phyloP scores from a whole-genome alignment of 2,888 invertebrate genomes.

The Synanthedon tipuliformis region DNA sequence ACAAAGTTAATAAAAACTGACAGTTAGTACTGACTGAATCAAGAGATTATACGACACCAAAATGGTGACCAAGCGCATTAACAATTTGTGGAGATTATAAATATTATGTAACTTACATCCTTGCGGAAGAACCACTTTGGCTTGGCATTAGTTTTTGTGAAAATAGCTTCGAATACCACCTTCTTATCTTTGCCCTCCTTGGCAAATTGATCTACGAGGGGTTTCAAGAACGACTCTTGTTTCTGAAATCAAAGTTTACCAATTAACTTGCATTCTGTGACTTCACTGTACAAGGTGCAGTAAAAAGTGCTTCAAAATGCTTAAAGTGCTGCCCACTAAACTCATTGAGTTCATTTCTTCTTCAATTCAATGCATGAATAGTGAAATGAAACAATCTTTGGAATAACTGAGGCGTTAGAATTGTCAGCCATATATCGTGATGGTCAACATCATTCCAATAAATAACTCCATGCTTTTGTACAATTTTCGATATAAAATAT shows the following conservation, averaged over 20 bases:
- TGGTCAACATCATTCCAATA: conserved; percentile 32
- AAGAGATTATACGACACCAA: no score
- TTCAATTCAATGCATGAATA: conserved; percentile 44
- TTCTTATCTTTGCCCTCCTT: conserved; percentile 97
- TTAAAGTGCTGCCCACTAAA: conserved; percentile 51
- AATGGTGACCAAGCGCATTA: no score
- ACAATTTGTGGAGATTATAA: neutral
- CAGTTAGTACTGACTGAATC: no score
- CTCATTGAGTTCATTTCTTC: conserved; percentile 10
- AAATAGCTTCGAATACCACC: conserved; percentile 92
- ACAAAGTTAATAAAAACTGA: neutral
- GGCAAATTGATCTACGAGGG: conserved; percentile 92
- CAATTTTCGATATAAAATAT: conserved; percentile 34
- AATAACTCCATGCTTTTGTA: conserved; percentile 61
- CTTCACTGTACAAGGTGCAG: conserved; percentile 25
- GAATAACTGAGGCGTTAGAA: conserved; percentile 57
- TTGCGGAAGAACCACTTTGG: conserved; percentile 93
- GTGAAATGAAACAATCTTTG: conserved; percentile 36
- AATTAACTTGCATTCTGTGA: conserved; percentile 26
- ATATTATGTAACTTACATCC: conserved; percentile 77
- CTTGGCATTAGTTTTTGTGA: conserved; percentile 95
- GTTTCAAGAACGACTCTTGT: conserved; percentile 93
- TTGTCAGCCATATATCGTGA: conserved; percentile 44
- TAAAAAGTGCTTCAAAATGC: conserved; percentile 60
- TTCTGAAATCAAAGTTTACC: conserved; percentile 74